Evolutionary conservation across 2,888 invertebrate species (phyloP).

Genomic region (Temnothorax ravouxi): DNA sequence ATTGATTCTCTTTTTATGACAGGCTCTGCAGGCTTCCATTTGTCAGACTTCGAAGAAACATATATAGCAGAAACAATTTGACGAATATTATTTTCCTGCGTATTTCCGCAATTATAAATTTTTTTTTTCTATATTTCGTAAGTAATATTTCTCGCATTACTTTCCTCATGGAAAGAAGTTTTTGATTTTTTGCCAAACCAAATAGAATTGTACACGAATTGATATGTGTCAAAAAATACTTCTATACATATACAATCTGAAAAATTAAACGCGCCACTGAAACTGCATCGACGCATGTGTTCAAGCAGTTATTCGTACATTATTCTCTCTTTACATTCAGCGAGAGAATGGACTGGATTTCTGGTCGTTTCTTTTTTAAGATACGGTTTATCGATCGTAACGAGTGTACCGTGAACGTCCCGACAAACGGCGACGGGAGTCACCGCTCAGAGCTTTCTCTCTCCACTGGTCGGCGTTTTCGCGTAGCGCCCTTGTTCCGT

Average conservation of each 20-base stretch:
- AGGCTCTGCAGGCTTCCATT: not conserved
- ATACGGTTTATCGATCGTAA: slow-evolving; percentile 65
- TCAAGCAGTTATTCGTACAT: not conserved
- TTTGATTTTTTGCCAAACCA: not conserved
- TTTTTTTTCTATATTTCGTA: not conserved
- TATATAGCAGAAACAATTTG: not conserved
- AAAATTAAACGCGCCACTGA: slow-evolving; percentile 13
- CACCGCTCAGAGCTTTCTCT: slow-evolving; percentile 27
- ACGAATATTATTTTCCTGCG: not conserved
- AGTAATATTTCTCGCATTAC: not conserved
- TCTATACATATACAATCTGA: not conserved
- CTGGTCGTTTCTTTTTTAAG: slow-evolving; percentile 7
- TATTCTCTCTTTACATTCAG: slow-evolving; percentile 6
- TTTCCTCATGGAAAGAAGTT: not conserved
- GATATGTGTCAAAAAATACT: not conserved
- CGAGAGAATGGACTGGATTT: slow-evolving; percentile 28
- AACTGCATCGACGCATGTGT: not conserved
- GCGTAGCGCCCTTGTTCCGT: slow-evolving; percentile 58
- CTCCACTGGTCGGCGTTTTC: slow-evolving; percentile 45
- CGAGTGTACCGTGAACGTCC: slow-evolving; percentile 59
- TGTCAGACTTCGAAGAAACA: not conserved
- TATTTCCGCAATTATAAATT: not conserved
- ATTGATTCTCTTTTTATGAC: slow-evolving; percentile 30
- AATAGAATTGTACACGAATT: not conserved
- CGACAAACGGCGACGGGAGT: slow-evolving; percentile 58